Percentiles rank a stretch among this genome's conserved stretches.
Evolutionary conservation across 2,113 vertebrate genomes (phyloP).

Genomic region (Pantherophis guttatus): DNA sequence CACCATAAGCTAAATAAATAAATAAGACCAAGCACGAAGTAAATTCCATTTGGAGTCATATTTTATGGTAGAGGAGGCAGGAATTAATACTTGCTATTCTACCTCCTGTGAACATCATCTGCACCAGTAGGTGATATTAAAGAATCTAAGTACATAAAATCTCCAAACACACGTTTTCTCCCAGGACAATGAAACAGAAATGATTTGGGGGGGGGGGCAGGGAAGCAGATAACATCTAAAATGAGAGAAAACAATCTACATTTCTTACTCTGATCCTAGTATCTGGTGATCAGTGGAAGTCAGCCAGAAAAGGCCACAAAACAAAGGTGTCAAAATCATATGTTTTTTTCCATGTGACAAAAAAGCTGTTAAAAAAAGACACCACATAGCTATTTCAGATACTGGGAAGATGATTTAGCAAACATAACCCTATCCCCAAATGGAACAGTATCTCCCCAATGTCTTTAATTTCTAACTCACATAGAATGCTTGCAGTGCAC

Average conservation of each 20-base stretch:
- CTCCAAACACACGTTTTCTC: not conserved
- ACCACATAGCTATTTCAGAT: not conserved
- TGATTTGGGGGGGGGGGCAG: not conserved
- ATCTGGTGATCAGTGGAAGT: not conserved
- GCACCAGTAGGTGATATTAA: not conserved
- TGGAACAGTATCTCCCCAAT: not conserved
- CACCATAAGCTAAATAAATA: not conserved
- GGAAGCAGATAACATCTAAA: not conserved
- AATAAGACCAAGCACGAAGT: not conserved
- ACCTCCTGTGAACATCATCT: not conserved
- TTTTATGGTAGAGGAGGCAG: not conserved
- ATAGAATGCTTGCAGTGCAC: not conserved
- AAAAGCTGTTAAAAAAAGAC: not conserved
- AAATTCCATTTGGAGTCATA: not conserved
- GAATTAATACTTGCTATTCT: not conserved
- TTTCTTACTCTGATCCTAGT: not conserved
- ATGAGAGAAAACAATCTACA: not conserved
- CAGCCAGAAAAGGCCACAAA: not conserved
- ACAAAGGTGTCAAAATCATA: not conserved
- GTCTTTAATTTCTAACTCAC: not conserved
- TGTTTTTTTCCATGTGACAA: not conserved
- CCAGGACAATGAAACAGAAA: not conserved
- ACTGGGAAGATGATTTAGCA: not conserved
- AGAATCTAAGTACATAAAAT: not conserved
- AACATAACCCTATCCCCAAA: not conserved